Evolutionary conservation across 1,140 invertebrate species (phyloP), one percentile per base, ranked within the genome.

Genomic region (Coenobita brevimanus): DNA sequence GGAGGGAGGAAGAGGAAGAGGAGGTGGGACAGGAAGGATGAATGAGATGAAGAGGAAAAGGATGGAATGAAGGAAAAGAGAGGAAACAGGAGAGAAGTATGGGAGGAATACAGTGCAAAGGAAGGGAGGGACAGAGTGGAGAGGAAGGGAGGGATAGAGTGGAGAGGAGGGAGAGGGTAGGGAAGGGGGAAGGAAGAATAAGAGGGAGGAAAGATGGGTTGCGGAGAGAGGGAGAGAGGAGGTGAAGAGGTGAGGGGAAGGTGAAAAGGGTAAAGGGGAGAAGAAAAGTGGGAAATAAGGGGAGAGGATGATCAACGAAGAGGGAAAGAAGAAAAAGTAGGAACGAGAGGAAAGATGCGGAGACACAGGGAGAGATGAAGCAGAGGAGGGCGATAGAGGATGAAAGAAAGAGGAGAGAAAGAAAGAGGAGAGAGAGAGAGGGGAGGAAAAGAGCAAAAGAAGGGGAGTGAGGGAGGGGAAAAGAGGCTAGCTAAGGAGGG

Each of bases 1-100:
- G 41, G 73, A 76, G 41, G 38, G 41, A 76, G 73, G 41, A 38
- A 46, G 41, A 76, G 73, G 41, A 38, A 46, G 41, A 54, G 50
- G 50, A 21, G 50, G 50, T 10, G 50, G 50, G 50, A 54, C 8
- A 21, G 50, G 50, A 21, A 54, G 50, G 50, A 54, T 10, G 50
- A 21, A 27, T n/a, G n/a, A n/a, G n/a, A n/a, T n/a, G n/a, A n/a
- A n/a, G n/a, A n/a, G n/a, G n/a, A n/a, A n/a, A n/a, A n/a, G n/a
- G n/a, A n/a, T n/a, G n/a, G n/a, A n/a, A n/a, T n/a, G n/a, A n/a
- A n/a, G n/a, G n/a, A n/a, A n/a, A n/a, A n/a, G n/a, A n/a, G n/a
- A n/a, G n/a, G n/a, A n/a, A n/a, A n/a, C n/a, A n/a, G n/a, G n/a
- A n/a, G n/a, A n/a, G n/a, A n/a, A n/a, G n/a, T n/a, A n/a, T n/a